Base-by-base conservation (phyloP, 2,113 vertebrate genomes). In the Cyprinodon tularosa region DNA sequence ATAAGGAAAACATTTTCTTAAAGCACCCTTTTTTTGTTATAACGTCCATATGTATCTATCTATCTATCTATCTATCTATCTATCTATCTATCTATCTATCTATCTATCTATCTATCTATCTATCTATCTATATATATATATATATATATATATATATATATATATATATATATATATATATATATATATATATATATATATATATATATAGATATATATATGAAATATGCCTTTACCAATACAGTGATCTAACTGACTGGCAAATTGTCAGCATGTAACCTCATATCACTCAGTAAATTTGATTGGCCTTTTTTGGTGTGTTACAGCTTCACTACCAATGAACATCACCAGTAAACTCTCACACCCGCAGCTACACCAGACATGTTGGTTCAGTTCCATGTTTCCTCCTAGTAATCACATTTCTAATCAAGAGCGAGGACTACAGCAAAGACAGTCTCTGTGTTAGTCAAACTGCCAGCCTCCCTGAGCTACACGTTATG, bases 351-450 rank as follows among this genome's bases (percentile, higher is more conserved):
- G n/a, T 39, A 20, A 62, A 59, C 60, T 68, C 53, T 3, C 14
- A 38, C 47, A 37, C 38, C 67, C 39, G 15, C 48, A 71, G 61
- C 15, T 38, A n/a, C 63, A 40, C 20, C 68, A 78, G 66, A 81
- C 69, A n/a, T 59, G 64, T 74, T 80, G 38, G 66, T 47, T 68
- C 66, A 57, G 1, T 47, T 48, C 20, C 48, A 53, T 17, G 20
- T 57, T 57, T 57, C 12, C 37, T 42, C 14, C 37, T 72, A 69
- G 20, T 61, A 53, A 22, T 17, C 39, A 62, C 48, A 44, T 64
- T 53, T 37, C n/a, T 67, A 15, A 78, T 71, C n/a, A 60, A 75
- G 44, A 50, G 36, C 22, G 14, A 53, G 15, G 48, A n/a, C 40
- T 68, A 10, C 72, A 1, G 15, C 3, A 14, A 64, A 29, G 36